These are phyloP conservation scores for Pomatorhinus ruficollis DNA, from an alignment of 2,113 vertebrate genomes.

Conservation along the genomic window DNA sequence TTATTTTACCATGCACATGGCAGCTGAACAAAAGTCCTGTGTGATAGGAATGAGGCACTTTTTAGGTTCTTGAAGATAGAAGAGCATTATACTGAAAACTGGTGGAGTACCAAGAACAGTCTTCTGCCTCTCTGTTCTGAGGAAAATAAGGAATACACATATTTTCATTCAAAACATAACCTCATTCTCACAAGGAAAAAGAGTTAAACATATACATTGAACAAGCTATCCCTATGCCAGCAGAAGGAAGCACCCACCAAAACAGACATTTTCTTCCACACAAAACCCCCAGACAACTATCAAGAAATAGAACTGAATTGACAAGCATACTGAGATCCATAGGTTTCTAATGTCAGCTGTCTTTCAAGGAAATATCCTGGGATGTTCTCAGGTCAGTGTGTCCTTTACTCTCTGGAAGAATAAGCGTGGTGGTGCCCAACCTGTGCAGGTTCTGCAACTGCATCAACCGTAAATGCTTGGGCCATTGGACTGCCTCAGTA, in stretches of 20 bases:
- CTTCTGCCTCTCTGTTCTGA: background rate
- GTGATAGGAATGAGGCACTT: background rate
- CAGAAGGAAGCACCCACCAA: background rate
- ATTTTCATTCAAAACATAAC: background rate
- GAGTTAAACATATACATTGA: background rate
- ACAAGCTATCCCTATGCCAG: background rate
- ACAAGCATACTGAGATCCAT: background rate
- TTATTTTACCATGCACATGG: background rate
- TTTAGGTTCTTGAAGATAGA: background rate
- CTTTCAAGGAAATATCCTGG: background rate
- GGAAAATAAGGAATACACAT: background rate
- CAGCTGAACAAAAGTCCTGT: background rate
- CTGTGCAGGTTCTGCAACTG: background rate
- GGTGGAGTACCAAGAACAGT: background rate
- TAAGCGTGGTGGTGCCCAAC: background rate
- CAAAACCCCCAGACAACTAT: background rate
- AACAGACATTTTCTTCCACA: background rate
- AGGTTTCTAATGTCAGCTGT: background rate
- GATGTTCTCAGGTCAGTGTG: background rate
- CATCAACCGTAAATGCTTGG: background rate
- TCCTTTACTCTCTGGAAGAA: background rate
- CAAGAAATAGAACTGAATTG: background rate
- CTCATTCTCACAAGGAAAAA: background rate
- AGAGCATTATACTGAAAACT: background rate
- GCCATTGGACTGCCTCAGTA: background rate